A percentile compares a stretch with the other conserved stretches of the same genome.
Evolutionary conservation across 2,113 vertebrate species (phyloP).

Genomic region (Tor tambroides): DNA sequence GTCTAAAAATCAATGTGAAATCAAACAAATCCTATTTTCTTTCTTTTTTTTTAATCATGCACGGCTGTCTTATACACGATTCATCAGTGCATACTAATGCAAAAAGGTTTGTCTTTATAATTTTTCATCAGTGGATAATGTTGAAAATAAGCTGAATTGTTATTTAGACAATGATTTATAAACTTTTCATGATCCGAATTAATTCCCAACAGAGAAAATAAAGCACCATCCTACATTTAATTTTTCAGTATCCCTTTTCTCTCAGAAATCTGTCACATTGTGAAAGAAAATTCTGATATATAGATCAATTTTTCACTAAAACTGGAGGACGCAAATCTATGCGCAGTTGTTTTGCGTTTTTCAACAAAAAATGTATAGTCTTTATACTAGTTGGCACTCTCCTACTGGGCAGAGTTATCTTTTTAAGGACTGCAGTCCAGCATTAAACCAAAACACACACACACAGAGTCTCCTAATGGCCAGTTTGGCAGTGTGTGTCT

Average conservation of each 20-base stretch:
- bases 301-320: neutral
- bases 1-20: neutral
- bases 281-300: neutral
- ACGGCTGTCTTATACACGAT: neutral
- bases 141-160: neutral
- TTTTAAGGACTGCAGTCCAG: neutral
- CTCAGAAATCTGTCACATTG: neutral
- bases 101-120: neutral
- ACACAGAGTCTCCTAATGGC: slow-evolving; percentile 63
- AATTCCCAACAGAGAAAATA: neutral
- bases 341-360: neutral
- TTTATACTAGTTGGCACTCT: slow-evolving; percentile 58
- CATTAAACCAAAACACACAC: slow-evolving; percentile 28
- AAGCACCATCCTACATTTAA: neutral
- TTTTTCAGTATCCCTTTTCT: neutral
- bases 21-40: neutral
- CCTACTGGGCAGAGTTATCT: slow-evolving; percentile 65
- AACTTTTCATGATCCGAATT: neutral
- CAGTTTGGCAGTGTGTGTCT: slow-evolving; percentile 66
- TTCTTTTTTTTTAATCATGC: neutral
- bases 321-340: neutral
- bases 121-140: neutral
- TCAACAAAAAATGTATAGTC: neutral
- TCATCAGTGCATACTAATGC: neutral
- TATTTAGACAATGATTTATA: neutral